Evolutionary conservation across 2,113 vertebrate genomes (phyloP), one percentile per base, ranked within the genome.

Genomic region (Pelusios castaneus): DNA sequence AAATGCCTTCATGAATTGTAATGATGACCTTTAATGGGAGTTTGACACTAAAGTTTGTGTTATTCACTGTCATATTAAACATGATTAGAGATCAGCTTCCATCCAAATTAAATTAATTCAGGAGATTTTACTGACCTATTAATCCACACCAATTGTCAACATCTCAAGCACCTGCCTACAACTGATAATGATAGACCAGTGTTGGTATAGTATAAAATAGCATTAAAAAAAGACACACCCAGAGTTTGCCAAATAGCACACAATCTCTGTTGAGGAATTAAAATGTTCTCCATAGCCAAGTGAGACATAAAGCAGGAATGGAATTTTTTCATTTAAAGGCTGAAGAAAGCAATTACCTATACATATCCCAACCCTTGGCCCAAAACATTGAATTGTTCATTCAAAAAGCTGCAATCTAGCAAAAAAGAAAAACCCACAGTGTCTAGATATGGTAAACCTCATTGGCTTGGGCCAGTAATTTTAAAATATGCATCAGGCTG

Each of bases 91-190:
- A 92, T 82, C 94, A 49, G 55, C 21, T 88, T 87, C 22, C 41
- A 75, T 52, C 56, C 47, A 95, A 34, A 73, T 58, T 55, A 84
- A 91, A 90, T 88, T 91, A 79, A 95, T 94, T 95, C 86, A 21
- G 76, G 88, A 85, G 88, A 24, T 70, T 84, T 90, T 87, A 49
- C 27, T 77, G 84, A 85, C 55, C 89, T 52, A 52, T 16, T 25
- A 45, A 96, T 73, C 5, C 84, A 25, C 88, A 45, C 4, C 3
- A 78, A 82, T 49, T 77, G 80, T 55, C 67, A 58, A 77, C 60
- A 84, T 45, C 56, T 77, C 85, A 96, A 95, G 85, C 41, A 89
- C 79, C 79, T 60, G 49, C 25, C 73, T 87, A 77, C 45, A 87
- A 67, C 1, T 80, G 41, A 19, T 21, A 93, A 56, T 88, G 25